Conservation (phyloP, 2,113 vertebrate species). For the Leptosomus discolor region DNA sequence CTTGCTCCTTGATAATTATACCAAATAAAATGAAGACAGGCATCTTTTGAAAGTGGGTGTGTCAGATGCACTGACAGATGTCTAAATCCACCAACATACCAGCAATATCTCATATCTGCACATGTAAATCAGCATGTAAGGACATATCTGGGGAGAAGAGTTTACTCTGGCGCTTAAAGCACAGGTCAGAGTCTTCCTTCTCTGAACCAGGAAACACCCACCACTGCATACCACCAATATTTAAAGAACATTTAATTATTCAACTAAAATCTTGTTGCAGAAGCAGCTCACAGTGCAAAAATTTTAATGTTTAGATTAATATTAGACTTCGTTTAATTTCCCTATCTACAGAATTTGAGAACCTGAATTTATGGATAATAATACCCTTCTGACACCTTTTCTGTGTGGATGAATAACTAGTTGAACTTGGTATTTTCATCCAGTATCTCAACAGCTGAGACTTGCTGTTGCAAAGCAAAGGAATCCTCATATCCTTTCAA, state of each 20-base stretch:
- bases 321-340: neutral
- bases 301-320: neutral
- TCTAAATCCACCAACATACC: neutral
- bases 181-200: neutral
- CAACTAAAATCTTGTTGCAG: neutral
- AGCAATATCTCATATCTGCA: neutral
- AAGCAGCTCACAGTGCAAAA: neutral
- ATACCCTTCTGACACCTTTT: neutral
- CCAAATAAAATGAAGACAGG: neutral
- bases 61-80: neutral
- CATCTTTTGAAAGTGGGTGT: neutral
- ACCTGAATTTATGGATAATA: neutral
- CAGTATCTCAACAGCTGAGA: neutral
- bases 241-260: neutral
- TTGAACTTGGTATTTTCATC: neutral
- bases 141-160: neutral
- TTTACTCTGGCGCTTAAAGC: neutral
- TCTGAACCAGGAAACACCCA: neutral
- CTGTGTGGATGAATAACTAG: neutral
- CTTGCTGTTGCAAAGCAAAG: neutral
- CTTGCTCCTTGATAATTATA: neutral
- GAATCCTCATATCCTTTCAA: neutral
- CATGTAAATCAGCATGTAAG: neutral
- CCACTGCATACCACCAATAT: neutral
- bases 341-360: neutral